Percentiles rank a stretch among this genome's conserved stretches.
These are phyloP conservation scores for Lepidonotus clava DNA, from an alignment of 2,888 invertebrate species.

Conservation along the genomic window DNA sequence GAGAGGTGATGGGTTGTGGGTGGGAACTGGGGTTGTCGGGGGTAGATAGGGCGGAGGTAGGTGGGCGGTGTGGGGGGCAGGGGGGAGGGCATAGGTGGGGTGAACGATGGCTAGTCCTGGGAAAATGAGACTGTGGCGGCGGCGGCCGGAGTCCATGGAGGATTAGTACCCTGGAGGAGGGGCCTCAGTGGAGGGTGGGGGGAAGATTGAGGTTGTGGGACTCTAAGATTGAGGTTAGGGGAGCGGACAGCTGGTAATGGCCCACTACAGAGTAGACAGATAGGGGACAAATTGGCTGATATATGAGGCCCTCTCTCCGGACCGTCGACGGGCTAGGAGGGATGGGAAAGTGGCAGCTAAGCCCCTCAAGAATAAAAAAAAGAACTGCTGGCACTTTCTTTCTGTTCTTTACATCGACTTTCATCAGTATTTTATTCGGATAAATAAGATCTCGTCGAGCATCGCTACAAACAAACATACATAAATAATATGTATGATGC, in stretches of 20 bases:
- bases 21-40: not conserved
- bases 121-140: not conserved
- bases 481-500: too few species aligned
- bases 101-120: not conserved
- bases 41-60: too few species aligned
- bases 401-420: too few species aligned
- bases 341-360: too few species aligned
- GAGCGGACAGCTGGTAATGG: slow-evolving; percentile 26
- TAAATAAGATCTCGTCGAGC: too few species aligned
- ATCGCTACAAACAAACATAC: too few species aligned
- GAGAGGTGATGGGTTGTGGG: not conserved
- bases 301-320: not conserved
- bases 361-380: too few species aligned
- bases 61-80: not conserved
- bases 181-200: not conserved
- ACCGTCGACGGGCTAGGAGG: not conserved
- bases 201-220: slow-evolving; percentile 45
- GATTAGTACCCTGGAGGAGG: not conserved
- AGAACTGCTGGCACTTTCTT: too few species aligned
- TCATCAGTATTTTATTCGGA: too few species aligned
- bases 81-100: not conserved
- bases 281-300: slow-evolving; percentile 27
- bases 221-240: slow-evolving; percentile 32
- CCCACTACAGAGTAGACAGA: not conserved
- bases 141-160: not conserved